Percentiles rank a stretch among this genome's conserved stretches.
Evolutionary conservation across 2,797 vertebrate genomes (phyloP).

Genomic region (Jordanella pulchra): DNA sequence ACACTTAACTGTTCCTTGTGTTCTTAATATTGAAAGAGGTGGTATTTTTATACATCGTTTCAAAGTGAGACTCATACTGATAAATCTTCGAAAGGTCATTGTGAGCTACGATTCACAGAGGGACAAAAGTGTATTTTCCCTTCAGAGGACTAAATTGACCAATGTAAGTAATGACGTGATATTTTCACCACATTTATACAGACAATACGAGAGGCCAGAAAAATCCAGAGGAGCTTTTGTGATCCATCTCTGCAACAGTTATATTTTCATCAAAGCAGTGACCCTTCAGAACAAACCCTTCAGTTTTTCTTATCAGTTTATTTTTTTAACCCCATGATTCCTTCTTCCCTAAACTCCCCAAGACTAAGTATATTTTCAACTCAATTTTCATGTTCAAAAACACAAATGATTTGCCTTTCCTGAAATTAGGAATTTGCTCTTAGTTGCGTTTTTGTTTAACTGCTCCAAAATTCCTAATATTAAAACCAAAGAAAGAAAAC

Average conservation of each 20-base stretch:
- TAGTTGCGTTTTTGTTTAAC: too few species aligned
- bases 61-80: background rate
- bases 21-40: background rate
- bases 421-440: background rate
- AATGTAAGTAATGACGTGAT: background rate
- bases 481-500: background rate
- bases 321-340: background rate
- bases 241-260: background rate
- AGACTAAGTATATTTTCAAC: too few species aligned
- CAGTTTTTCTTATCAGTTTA: background rate
- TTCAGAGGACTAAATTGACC: constrained; percentile 1
- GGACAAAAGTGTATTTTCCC: background rate
- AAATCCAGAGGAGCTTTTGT: background rate
- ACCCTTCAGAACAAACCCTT: background rate
- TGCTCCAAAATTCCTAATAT: background rate
- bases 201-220: background rate
- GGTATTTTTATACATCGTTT: background rate
- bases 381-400: background rate
- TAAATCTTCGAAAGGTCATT: constrained; percentile 2
- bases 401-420: background rate
- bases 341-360: background rate
- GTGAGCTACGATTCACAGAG: background rate
- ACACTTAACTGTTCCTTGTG: background rate
- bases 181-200: constrained; percentile 3
- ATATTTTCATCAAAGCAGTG: background rate